A percentile compares a stretch with the other conserved stretches of the same genome.
These are phyloP conservation scores for Valencia hispanica DNA, from an alignment of 2,797 vertebrate species.

Conservation along the genomic window DNA sequence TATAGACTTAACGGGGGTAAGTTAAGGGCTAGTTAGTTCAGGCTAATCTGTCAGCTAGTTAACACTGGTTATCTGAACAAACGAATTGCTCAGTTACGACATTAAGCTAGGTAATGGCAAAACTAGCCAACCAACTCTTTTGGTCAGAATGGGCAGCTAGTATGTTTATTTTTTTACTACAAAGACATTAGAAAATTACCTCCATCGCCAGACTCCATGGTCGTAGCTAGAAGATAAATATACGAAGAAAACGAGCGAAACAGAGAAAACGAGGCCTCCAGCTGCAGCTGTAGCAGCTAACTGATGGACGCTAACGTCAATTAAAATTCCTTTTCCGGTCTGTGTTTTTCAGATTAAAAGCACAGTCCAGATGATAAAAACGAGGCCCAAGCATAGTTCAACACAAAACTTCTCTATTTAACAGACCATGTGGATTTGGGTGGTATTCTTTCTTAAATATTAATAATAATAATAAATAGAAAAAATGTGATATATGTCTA, in stretches of 20 bases:
- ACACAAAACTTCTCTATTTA: not conserved
- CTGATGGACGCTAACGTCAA: not conserved
- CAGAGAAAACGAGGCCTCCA: constrained; percentile 12
- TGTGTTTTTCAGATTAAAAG: constrained; percentile 44
- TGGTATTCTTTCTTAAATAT: too few species aligned
- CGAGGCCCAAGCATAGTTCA: not conserved
- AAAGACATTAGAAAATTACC: constrained; percentile 35
- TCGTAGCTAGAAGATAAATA: constrained; percentile 9
- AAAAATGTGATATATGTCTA: too few species aligned
- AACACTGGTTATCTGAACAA: constrained; percentile 5
- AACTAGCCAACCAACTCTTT: not conserved
- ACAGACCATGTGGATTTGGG: not conserved
- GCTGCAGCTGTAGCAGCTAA: constrained; percentile 3
- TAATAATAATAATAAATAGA: too few species aligned
- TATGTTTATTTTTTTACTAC: not conserved
- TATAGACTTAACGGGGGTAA: not conserved
- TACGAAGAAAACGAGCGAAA: constrained; percentile 12
- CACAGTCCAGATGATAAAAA: not conserved
- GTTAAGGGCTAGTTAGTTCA: not conserved
- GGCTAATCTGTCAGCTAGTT: not conserved
- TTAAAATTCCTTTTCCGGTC: constrained; percentile 23
- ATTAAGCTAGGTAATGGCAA: constrained; percentile 15
- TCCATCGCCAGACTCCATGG: constrained; percentile 71
- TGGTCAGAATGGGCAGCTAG: not conserved
- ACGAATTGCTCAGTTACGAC: constrained; percentile 13